A percentile compares a stretch with the other conserved stretches of the same genome.
phyloP scores from a whole-genome alignment of 2,888 invertebrate genomes.

The Hofmannophila pseudospretella region DNA sequence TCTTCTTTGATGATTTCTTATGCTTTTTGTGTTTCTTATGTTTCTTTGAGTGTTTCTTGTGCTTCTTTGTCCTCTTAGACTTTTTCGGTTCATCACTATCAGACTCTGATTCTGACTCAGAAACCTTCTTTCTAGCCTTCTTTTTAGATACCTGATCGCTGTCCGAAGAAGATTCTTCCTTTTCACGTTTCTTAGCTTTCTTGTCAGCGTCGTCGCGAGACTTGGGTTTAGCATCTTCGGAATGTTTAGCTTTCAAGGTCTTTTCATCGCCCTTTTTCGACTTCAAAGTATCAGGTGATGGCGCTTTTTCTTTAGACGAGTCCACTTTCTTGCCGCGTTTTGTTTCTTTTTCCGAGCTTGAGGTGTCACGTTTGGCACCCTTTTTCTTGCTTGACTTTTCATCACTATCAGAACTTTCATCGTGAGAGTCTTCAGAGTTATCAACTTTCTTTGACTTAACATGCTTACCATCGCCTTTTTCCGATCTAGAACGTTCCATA shows the following conservation, averaged over 20 bases:
- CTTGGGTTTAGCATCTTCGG: conserved; percentile 72
- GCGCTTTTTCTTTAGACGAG: conserved; percentile 48
- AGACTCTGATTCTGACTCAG: conserved; percentile 81
- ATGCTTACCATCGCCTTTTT: conserved; percentile 52
- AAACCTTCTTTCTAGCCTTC: conserved; percentile 74
- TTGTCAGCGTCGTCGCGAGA: conserved; percentile 80
- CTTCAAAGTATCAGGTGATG: conserved; percentile 58
- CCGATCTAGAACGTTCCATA: conserved; percentile 50
- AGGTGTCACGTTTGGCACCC: conserved; percentile 58
- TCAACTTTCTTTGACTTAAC: conserved; percentile 58
- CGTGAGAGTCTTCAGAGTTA: conserved; percentile 62
- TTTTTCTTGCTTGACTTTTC: conserved; percentile 74
- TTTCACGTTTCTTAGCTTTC: conserved; percentile 78
- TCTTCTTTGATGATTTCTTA: conserved; percentile 81
- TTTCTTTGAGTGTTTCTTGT: conserved; percentile 92
- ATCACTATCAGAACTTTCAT: conserved; percentile 69
- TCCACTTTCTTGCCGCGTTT: conserved; percentile 59
- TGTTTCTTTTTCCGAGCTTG: conserved; percentile 65
- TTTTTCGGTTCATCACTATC: conserved; percentile 81
- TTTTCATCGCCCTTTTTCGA: conserved; percentile 58
- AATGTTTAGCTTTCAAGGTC: conserved; percentile 65
- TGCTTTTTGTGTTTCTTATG: conserved; percentile 91
- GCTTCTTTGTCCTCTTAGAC: conserved; percentile 87
- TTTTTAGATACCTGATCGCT: conserved; percentile 73
- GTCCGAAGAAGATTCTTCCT: conserved; percentile 76